Evolutionary conservation across 2,797 vertebrate genomes (phyloP).

Genomic region (Pseudocheirus occidentalis): DNA sequence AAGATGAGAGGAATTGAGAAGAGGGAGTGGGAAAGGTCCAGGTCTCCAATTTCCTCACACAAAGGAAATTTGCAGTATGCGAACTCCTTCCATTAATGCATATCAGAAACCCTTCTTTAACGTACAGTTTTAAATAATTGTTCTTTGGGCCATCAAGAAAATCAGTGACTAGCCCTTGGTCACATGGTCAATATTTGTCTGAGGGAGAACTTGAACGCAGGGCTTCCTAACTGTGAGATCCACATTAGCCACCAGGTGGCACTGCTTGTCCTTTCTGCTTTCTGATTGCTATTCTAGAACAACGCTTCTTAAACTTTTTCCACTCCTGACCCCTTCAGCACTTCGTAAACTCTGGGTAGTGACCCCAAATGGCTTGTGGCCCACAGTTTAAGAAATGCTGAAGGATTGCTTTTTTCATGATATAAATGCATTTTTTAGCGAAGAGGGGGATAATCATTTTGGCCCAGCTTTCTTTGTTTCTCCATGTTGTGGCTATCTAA

Average conservation of each 20-base stretch:
- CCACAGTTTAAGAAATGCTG: too few relatives aligned
- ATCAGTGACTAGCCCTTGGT: background rate
- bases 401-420: background rate
- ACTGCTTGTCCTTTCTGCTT: too few relatives aligned
- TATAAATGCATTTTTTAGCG: background rate
- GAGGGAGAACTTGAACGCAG: background rate
- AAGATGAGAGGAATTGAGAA: too few relatives aligned
- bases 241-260: too few relatives aligned
- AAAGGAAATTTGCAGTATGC: background rate
- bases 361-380: too few relatives aligned
- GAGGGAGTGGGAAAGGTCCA: background rate
- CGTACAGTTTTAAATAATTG: background rate
- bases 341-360: too few relatives aligned
- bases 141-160: background rate
- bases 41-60: background rate
- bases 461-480: background rate
- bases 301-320: too few relatives aligned
- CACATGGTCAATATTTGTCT: background rate
- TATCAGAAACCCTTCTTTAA: background rate
- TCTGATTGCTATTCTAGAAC: too few relatives aligned
- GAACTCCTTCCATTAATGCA: background rate
- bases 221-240: too few relatives aligned
- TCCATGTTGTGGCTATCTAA: background rate
- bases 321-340: too few relatives aligned
- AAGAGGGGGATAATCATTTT: background rate